A percentile compares a stretch with the other conserved stretches of the same genome.
Evolutionary conservation across 2,888 invertebrate species (phyloP).

Genomic region (Chymomyza procnemis): DNA sequence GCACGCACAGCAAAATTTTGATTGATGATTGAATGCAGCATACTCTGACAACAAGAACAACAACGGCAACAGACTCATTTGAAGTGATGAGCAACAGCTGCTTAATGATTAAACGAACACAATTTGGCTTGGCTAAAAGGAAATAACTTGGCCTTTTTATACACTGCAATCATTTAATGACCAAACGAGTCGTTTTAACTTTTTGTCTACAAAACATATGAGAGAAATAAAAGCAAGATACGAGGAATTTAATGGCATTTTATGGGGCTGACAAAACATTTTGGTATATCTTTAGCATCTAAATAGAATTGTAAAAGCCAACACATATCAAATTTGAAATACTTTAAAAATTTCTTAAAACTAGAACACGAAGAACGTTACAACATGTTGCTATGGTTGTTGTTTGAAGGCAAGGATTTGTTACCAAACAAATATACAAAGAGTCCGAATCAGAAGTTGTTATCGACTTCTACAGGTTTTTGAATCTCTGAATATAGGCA

Average conservation of each 20-base stretch:
- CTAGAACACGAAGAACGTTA: too few relatives aligned
- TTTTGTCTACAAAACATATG: not conserved
- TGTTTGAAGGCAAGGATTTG: too few relatives aligned
- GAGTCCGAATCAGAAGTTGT: too few relatives aligned
- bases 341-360: too few relatives aligned
- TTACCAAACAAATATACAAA: too few relatives aligned
- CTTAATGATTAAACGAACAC: constrained; percentile 58
- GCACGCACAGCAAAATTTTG: constrained; percentile 71
- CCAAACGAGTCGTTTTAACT: not conserved
- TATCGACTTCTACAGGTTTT: too few relatives aligned
- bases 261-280: not conserved
- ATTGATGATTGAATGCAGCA: constrained; percentile 68
- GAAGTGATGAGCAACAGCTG: constrained; percentile 60
- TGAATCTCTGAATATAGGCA: too few relatives aligned
- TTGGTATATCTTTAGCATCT: too few relatives aligned
- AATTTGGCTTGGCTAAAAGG: constrained; percentile 13
- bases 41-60: constrained; percentile 6
- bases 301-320: too few relatives aligned
- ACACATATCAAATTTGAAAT: too few relatives aligned
- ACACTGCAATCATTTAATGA: not conserved
- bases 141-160: constrained; percentile 31
- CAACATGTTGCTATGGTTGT: too few relatives aligned
- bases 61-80: not conserved
- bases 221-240: not conserved
- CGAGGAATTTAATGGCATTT: not conserved